Evolutionary conservation across 2,888 invertebrate species (phyloP).

Genomic region (Eristalis arbustorum): DNA sequence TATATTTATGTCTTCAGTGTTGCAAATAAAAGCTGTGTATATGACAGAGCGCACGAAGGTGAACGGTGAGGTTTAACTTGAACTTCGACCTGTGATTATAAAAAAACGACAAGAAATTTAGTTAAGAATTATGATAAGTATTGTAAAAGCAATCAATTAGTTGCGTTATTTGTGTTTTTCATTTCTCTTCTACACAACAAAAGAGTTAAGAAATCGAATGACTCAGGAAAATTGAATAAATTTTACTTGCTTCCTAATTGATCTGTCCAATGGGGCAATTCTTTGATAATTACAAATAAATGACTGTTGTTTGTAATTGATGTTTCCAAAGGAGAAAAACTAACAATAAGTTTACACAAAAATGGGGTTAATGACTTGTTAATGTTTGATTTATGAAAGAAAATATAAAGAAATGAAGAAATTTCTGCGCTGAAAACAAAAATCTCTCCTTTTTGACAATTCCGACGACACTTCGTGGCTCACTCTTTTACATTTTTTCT

Average conservation of each 20-base stretch:
- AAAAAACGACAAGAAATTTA: not conserved
- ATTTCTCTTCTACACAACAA: conserved; percentile 28
- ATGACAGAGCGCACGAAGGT: conserved; percentile 23
- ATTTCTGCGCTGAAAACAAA: conserved; percentile 60
- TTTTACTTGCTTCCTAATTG: conserved; percentile 1
- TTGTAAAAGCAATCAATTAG: not conserved
- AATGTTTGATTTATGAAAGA: conserved; percentile 48
- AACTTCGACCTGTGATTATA: conserved; percentile 57
- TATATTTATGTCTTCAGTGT: not conserved
- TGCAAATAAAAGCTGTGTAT: conserved; percentile 6
- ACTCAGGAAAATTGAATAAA: conserved; percentile 41
- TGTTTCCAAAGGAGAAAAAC: not conserved
- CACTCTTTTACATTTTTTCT: conserved; percentile 39
- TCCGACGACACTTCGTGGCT: conserved; percentile 39
- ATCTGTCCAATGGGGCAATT: conserved; percentile 29
- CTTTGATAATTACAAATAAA: conserved; percentile 16
- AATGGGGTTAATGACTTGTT: conserved; percentile 8
- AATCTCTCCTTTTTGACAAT: conserved; percentile 60
- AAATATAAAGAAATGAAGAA: conserved; percentile 58
- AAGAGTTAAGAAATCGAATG: conserved; percentile 50
- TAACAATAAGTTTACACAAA: conserved; percentile 52
- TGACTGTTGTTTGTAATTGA: not conserved
- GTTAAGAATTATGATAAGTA: conserved; percentile 9
- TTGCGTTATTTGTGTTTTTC: too few species aligned
- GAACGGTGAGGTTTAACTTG: conserved; percentile 22